A percentile compares a stretch with the other conserved stretches of the same genome.
Conservation (phyloP, 2,888 invertebrate genomes). For the Odontocerum albicorne region DNA sequence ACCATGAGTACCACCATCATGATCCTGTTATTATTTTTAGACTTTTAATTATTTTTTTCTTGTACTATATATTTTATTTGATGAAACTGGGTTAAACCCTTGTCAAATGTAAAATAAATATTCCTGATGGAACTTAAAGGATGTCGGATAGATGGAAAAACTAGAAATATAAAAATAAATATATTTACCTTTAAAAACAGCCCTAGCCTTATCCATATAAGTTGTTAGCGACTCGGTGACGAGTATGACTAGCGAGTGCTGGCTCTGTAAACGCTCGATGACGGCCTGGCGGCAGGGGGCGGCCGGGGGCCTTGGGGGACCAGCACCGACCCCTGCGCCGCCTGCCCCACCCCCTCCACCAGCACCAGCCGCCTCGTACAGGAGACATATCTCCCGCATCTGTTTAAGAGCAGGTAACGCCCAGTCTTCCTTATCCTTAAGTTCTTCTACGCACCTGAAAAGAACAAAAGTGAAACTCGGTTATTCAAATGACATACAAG, state of each 20-base stretch:
- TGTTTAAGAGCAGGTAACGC: conserved; percentile 93
- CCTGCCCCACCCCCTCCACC: conserved; percentile 46
- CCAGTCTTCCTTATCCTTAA: conserved; percentile 87
- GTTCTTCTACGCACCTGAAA: conserved; percentile 82
- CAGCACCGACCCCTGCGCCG: conserved; percentile 42
- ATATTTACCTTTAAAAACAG: conserved; percentile 55
- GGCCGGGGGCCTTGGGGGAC: conserved; percentile 18
- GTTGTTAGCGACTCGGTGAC: conserved; percentile 89
- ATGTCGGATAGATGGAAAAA: too few species aligned
- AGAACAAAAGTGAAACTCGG: too few species aligned
- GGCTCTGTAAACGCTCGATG: conserved; percentile 87
- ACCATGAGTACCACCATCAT: too few species aligned
- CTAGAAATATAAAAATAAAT: too few species aligned
- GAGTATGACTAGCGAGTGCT: conserved; percentile 90
- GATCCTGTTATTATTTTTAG: too few species aligned
- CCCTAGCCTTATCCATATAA: conserved; percentile 87
- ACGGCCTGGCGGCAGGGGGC: conserved; percentile 67
- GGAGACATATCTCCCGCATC: conserved; percentile 92
- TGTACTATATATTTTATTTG: too few species aligned
- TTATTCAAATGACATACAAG: neutral
- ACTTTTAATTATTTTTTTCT: too few species aligned
- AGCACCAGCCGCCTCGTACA: conserved; percentile 85
- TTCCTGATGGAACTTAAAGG: too few species aligned
- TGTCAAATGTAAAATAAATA: too few species aligned
- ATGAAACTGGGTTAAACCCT: too few species aligned